phyloP scores from a whole-genome alignment of 2,113 vertebrate genomes.

The Hydrolagus affinis region DNA sequence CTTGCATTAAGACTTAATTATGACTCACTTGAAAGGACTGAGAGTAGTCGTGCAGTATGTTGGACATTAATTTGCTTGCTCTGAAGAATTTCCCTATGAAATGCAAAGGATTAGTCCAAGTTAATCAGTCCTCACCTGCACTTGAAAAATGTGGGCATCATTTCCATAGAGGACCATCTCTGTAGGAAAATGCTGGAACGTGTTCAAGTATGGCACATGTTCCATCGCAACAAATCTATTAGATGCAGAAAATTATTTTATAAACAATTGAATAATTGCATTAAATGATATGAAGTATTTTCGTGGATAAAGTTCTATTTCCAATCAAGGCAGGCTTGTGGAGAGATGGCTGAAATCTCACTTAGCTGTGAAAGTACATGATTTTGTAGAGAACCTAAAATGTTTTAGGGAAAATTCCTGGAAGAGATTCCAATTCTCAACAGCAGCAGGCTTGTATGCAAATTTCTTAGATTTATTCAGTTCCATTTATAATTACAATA shows the following conservation, averaged over 20 bases:
- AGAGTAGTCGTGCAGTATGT: background rate
- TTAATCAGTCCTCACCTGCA: conserved; percentile 48
- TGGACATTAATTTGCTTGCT: background rate
- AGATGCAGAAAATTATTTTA: background rate
- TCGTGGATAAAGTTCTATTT: too few relatives aligned
- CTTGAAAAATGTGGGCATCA: conserved; percentile 58
- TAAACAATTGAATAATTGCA: background rate
- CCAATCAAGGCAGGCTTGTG: too few relatives aligned
- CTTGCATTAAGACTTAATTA: background rate
- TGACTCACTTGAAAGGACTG: too few relatives aligned
- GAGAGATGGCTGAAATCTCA: too few relatives aligned
- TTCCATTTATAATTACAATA: too few relatives aligned
- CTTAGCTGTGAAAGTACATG: too few relatives aligned
- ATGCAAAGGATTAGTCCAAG: background rate
- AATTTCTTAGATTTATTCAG: too few relatives aligned
- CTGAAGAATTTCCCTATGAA: background rate
- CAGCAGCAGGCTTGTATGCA: too few relatives aligned
- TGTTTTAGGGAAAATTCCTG: too few relatives aligned
- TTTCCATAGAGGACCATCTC: conserved; percentile 57
- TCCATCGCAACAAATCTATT: conserved; percentile 58
- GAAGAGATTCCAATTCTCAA: too few relatives aligned
- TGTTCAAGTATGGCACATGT: conserved; percentile 59
- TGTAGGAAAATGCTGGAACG: conserved; percentile 59
- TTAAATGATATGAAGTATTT: background rate
- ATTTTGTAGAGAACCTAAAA: too few relatives aligned